phyloP scores from a whole-genome alignment of 2,888 invertebrate species.

The Priocnemis perturbator region DNA sequence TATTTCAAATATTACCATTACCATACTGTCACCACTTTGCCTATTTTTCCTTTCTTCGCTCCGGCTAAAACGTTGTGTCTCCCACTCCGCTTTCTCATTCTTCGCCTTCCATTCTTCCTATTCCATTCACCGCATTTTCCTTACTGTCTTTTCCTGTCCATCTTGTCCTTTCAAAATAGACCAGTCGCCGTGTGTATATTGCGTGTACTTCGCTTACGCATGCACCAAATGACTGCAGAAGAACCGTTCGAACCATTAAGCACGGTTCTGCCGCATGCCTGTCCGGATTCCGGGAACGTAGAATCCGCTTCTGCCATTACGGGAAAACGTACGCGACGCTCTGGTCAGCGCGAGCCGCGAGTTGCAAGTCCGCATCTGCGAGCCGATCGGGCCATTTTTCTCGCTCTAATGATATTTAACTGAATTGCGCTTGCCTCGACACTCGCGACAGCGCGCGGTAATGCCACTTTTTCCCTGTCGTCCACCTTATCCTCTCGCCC shows the following conservation, averaged over 20 bases:
- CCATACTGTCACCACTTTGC: no score
- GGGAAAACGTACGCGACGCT: conserved; percentile 14
- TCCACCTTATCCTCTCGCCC: no score
- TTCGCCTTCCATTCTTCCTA: no score
- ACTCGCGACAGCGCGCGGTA: neutral
- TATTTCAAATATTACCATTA: no score
- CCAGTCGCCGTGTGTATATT: no score
- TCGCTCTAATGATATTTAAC: conserved; percentile 51
- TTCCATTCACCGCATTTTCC: no score
- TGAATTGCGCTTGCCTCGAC: neutral
- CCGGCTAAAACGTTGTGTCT: no score
- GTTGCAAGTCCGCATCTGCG: conserved; percentile 19
- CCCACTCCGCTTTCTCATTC: no score
- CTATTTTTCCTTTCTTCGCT: no score
- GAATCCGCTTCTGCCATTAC: conserved; percentile 52
- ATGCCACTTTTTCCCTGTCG: neutral
- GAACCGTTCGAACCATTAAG: conserved; percentile 60
- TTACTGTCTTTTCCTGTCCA: no score
- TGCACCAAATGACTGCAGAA: conserved; percentile 37
- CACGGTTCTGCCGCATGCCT: conserved; percentile 58
- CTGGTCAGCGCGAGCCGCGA: neutral
- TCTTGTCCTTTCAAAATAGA: no score
- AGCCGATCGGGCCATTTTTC: conserved; percentile 51
- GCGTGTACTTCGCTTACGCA: conserved; percentile 25
- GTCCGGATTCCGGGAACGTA: conserved; percentile 55